Base-by-base conservation (phyloP, 2,797 vertebrate genomes). In the Chelon auratus region DNA sequence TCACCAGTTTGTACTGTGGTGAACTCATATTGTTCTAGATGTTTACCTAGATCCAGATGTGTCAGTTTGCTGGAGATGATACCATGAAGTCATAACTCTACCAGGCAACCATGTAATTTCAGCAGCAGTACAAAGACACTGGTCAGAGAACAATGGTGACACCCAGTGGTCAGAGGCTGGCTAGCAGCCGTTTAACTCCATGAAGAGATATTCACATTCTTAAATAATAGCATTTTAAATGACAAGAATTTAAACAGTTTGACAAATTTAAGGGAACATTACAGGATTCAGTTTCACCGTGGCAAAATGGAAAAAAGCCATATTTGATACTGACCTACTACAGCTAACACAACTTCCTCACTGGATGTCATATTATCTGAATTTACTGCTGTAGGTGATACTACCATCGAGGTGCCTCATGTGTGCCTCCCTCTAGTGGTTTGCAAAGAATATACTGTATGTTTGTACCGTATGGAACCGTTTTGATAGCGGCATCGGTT, bases 341-440 rank as follows among this genome's bases (percentile, higher is more conserved):
- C 30, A 33, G 3, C 30, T 33, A 33, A 33, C 30, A 33, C 30
- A 33, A 7, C 7, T 33, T 33, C 30, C 30, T 33, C 30, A 33
- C 30, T 33, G 30, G 30, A 8, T 26, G 3, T 26, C 24, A 26
- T 26, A 26, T 26, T 26, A 26, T 26, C 22, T 22, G 22, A 26
- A 3, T 33, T 33, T 8, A 33, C 30, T 33, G 30, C 30, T 33
- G 30, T 33, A 26, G 24, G 24, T 26, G 24, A 26, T 26, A 8
- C 8, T 33, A 6, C 30, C 30, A 33, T 33, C 1, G 30, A 33
- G 5, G 30, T 33, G 30, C 30, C 3, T 33, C 7, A 26, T 37
- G 58, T 33, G 40, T 78, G 18, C 52, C 3, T 73, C 84, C 80
- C 70, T 86, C 86, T 87, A 77, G 80, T 84, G 89, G 80, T 1